Evolutionary conservation across 1,140 invertebrate genomes (phyloP), one percentile per base, ranked within the genome.

Genomic region (Drosophila lowei): DNA sequence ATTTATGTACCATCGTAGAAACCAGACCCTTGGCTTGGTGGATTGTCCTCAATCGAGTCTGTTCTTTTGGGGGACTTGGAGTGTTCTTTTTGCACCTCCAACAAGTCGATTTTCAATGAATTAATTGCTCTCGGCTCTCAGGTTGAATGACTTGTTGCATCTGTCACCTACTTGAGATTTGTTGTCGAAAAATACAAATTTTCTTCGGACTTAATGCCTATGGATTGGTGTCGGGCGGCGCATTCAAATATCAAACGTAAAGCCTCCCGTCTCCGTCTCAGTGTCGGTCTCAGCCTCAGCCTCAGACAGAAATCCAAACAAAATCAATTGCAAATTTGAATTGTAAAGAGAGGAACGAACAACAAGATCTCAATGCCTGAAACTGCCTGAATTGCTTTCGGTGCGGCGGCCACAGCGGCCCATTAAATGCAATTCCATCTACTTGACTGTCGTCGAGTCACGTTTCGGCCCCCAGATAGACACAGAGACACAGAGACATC

Each of bases 361-460:
- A 63, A 43, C 72, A 52, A 50, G 56, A 74, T 72, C 56, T 63
- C 62, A 64, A 57, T 60, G 71, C 52, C 58, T 60, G 64, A 54
- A 23, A 23, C 30, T n/a, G n/a, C n/a, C n/a, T 60, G 68, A 73
- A 77, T 72, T 63, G 70, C 48, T 55, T 67, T 65, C 60, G 65
- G 65, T 55, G 42, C 21, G 71, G 48, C 57, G 77, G 16, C 46
- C 38, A 57, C 42, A 50, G 57, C 55, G 49, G 71, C 75, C 75
- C 75, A 77, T 85, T 85, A 79, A 84, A 84, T 84, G 76, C 80
- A 84, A 84, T 85, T 83, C 79, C 79, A 83, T 78, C 71, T 79
- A 79, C 79, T 84, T 81, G 79, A 81, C 70, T 83, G 58, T 59
- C 63, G 68, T 58, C 79, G 65, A 86, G 83, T 86, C 81, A 88